Base-by-base conservation (phyloP, 2,113 vertebrate species). In the Catharus minimus region DNA sequence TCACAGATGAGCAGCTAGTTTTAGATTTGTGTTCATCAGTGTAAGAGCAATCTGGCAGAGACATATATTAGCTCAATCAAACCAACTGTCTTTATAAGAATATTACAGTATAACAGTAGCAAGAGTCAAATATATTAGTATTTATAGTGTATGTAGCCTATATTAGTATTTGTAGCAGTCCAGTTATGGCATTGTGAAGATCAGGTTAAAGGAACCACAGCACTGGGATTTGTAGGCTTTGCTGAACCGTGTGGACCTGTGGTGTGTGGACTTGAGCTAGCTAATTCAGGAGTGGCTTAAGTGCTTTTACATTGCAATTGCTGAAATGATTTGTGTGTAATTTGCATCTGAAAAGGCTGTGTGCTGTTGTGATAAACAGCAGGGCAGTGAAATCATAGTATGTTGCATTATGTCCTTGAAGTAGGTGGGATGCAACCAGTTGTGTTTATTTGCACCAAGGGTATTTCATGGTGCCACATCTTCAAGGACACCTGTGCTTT, bases 271-370 rank as follows among this genome's bases (percentile, higher is more conserved):
- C 61, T 77, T 38, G 33, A 90, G 66, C 43, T 56, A 36, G 72
- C 75, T 80, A 62, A 64, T 86, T 92, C 68, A 77, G 52, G 47
- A 91, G 64, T 28, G 52, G 30, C 27, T 85, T 67, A 75, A 83
- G 52, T 77, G 47, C 33, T 62, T 88, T 80, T 67, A 73, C 38
- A 5, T 89, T 75, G 84, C 67, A 93, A 47, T 89, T 89, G 80
- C 75, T 18, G 10, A 77, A 89, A 57, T 44, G 56, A 83, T 89
- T 89, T 89, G 56, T 47, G 32, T 2, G 7, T 78, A 68, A 81
- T 86, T 94, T 83, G 68, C 80, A 81, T 83, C 57, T 90, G 74
- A 90, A 82, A 82, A 84, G 69, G 36, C 39, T 62, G 13, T 55
- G 43, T 60, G 56, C 2, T 73, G 28, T 33, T 86, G 27, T 65